phyloP scores from a whole-genome alignment of 2,113 vertebrate genomes.

The Psittacula cyanocephala region DNA sequence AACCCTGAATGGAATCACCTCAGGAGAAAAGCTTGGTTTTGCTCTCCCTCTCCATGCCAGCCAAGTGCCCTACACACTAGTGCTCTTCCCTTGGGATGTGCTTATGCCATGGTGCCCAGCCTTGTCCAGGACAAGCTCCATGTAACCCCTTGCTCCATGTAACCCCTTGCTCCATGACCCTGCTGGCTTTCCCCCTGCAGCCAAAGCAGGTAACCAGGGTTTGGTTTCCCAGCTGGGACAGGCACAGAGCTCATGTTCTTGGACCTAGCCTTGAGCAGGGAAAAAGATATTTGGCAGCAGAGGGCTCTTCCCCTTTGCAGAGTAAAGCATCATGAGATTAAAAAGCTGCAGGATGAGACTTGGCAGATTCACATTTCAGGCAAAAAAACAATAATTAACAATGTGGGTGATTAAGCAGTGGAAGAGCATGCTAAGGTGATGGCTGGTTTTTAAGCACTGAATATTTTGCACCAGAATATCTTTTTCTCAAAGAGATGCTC shows the following conservation, averaged over 20 bases:
- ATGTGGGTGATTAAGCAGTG: background rate
- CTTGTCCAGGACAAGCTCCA: background rate
- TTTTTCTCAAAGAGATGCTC: background rate
- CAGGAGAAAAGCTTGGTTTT: background rate
- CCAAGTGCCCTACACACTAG: background rate
- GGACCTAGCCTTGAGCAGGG: background rate
- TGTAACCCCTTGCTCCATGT: accelerated
- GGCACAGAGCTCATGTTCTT: background rate
- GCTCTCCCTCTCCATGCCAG: background rate
- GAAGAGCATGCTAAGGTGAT: background rate
- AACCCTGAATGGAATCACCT: background rate
- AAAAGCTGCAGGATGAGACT: background rate
- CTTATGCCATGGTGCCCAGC: background rate
- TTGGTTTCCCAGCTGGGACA: background rate
- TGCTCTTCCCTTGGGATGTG: background rate
- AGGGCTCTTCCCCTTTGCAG: background rate
- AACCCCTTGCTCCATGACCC: background rate
- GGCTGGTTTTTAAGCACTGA: background rate
- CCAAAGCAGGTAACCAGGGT: accelerated
- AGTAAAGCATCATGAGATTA: background rate
- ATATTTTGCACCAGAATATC: background rate
- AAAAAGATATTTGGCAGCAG: background rate
- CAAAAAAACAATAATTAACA: background rate
- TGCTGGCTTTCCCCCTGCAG: background rate
- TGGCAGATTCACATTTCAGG: background rate